Conservation (phyloP, 1,140 invertebrate species). For the Heliothis virescens region DNA sequence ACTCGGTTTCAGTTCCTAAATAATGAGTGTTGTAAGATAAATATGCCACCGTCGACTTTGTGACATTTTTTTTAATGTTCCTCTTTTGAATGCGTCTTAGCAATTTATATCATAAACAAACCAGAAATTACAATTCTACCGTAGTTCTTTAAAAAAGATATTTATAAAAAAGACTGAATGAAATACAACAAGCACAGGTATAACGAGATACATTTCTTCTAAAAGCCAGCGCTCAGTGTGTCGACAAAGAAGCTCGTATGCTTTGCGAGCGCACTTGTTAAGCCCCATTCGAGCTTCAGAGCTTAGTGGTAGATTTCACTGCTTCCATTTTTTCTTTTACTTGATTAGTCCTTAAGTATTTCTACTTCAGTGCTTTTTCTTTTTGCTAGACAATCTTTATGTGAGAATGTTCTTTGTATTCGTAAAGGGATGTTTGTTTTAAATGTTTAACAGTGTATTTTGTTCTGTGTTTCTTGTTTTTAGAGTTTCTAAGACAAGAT, state of each 20-base stretch:
- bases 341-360: slow-evolving; percentile 26
- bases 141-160: no score
- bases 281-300: slow-evolving; percentile 24
- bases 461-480: not conserved
- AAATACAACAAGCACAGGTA: slow-evolving; percentile 12
- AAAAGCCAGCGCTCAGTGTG: slow-evolving; percentile 13
- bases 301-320: slow-evolving; percentile 35
- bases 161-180: slow-evolving; percentile 16
- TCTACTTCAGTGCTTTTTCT: not conserved
- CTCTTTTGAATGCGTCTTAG: no score
- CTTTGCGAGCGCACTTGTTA: slow-evolving; percentile 38
- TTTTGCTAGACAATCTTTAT: not conserved
- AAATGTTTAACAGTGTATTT: no score
- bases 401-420: not conserved
- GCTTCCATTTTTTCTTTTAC: slow-evolving; percentile 26
- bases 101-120: no score
- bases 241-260: slow-evolving; percentile 40
- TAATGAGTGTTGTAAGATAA: no score
- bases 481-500: not conserved
- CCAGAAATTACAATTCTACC: no score
- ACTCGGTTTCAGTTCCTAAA: no score
- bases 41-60: no score
- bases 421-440: not conserved
- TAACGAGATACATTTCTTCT: slow-evolving; percentile 34
- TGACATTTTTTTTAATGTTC: no score